Percentiles rank a stretch among this genome's conserved stretches.
These are phyloP conservation scores for Percopsis transmontana DNA, from an alignment of 2,113 vertebrate genomes.

Conservation along the genomic window DNA sequence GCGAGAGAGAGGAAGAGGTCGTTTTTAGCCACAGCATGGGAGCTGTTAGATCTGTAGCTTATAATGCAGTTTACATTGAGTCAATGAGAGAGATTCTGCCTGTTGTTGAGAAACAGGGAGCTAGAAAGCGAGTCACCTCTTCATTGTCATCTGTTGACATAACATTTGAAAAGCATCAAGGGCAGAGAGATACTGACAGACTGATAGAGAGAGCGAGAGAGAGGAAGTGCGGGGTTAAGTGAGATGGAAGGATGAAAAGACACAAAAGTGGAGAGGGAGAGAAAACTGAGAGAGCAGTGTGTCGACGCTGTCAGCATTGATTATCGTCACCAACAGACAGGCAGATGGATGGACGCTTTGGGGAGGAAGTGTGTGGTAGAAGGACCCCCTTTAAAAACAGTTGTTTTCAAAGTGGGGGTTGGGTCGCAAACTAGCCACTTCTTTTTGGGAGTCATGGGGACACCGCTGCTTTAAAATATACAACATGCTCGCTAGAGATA, in stretches of 20 bases:
- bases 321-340: slow-evolving; percentile 43
- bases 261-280: slow-evolving; percentile 18
- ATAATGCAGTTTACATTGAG: slow-evolving; percentile 51
- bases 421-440: no score
- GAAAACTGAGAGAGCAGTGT: slow-evolving; percentile 11
- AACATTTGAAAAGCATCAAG: slow-evolving; percentile 30
- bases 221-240: slow-evolving; percentile 36
- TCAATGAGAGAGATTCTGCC: slow-evolving; percentile 28
- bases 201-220: slow-evolving; percentile 42
- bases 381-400: slow-evolving; percentile 29
- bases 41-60: slow-evolving; percentile 29
- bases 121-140: slow-evolving; percentile 42
- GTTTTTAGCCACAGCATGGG: slow-evolving; percentile 36
- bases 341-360: slow-evolving; percentile 56
- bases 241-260: slow-evolving; percentile 51
- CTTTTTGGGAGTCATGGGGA: no score
- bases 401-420: neutral
- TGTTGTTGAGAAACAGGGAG: slow-evolving; percentile 24
- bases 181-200: slow-evolving; percentile 35
- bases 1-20: slow-evolving; percentile 2
- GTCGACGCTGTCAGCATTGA: slow-evolving; percentile 60
- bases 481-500: no score
- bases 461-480: no score
- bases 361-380: slow-evolving; percentile 18
- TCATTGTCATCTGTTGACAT: slow-evolving; percentile 41